These are phyloP conservation scores for Cydia amplana DNA, from an alignment of 1,140 invertebrate genomes.

Conservation along the genomic window DNA sequence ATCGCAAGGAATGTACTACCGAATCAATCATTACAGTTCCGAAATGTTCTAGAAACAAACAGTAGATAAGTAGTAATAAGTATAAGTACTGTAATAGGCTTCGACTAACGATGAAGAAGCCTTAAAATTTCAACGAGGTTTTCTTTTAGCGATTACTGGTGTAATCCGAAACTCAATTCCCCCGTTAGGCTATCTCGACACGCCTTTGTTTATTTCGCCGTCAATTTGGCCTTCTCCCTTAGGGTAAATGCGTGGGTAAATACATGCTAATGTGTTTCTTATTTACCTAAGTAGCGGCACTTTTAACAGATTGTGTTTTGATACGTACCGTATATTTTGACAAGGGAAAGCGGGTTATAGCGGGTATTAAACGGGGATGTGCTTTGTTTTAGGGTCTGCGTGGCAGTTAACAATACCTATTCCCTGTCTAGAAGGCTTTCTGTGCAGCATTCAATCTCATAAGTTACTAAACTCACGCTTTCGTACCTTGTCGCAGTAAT, in stretches of 20 bases:
- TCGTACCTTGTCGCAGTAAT: too few relatives aligned
- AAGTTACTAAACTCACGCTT: too few relatives aligned
- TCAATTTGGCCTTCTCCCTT: slow-evolving; percentile 58
- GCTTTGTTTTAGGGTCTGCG: not conserved
- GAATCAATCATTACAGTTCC: too few relatives aligned
- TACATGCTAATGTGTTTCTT: slow-evolving; percentile 42
- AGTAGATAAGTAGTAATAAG: slow-evolving; percentile 11
- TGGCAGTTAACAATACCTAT: too few relatives aligned
- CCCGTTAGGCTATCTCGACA: slow-evolving; percentile 45
- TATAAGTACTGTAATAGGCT: not conserved
- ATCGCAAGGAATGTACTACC: too few relatives aligned
- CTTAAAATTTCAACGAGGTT: slow-evolving; percentile 21
- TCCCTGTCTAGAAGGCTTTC: too few relatives aligned
- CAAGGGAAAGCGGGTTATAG: not conserved
- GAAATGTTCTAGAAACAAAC: too few relatives aligned
- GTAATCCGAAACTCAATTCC: slow-evolving; percentile 32
- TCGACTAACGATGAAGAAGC: not conserved
- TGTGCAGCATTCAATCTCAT: too few relatives aligned
- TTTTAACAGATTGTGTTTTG: slow-evolving; percentile 30
- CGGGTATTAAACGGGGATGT: not conserved
- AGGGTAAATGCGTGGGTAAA: slow-evolving; percentile 56
- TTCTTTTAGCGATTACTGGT: slow-evolving; percentile 24
- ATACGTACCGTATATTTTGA: slow-evolving; percentile 20
- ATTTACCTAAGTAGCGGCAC: slow-evolving; percentile 29
- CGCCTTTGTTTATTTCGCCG: slow-evolving; percentile 62